These are phyloP conservation scores for Hylaeus volcanicus DNA, from an alignment of 1,140 invertebrate species.

Conservation along the genomic window DNA sequence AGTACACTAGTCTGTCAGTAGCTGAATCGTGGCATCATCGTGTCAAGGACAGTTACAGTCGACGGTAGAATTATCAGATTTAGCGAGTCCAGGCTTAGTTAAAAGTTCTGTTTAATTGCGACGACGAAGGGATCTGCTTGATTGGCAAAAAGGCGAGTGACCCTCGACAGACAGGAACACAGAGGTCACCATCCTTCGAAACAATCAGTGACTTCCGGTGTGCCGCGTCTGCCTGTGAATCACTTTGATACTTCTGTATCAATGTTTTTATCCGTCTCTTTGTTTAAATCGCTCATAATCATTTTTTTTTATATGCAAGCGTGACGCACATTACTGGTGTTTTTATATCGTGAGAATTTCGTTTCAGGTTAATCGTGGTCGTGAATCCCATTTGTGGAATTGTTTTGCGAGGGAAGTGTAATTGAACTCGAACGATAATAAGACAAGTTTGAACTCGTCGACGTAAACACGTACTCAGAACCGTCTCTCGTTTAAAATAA, in stretches of 20 bases:
- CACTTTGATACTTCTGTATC: conserved; percentile 71
- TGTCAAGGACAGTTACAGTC: not conserved
- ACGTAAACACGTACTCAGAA: no score
- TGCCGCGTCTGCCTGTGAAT: conserved; percentile 68
- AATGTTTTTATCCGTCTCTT: conserved; percentile 54
- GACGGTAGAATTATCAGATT: not conserved
- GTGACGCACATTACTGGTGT: not conserved
- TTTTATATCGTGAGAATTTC: not conserved
- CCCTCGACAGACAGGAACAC: conserved; percentile 60
- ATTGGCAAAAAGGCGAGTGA: conserved; percentile 70
- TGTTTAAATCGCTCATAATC: conserved; percentile 25
- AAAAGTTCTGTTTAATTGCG: conserved; percentile 3
- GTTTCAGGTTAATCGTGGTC: not conserved
- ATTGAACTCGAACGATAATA: no score
- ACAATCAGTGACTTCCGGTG: conserved; percentile 73
- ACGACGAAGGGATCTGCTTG: conserved; percentile 29
- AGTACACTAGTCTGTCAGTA: no score
- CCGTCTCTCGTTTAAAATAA: no score
- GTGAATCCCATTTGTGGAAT: not conserved
- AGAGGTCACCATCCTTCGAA: conserved; percentile 72
- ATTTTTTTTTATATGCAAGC: conserved; percentile 32
- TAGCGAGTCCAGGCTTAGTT: not conserved
- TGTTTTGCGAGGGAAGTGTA: not conserved
- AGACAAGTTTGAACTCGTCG: no score
- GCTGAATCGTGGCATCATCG: no score